A percentile compares a stretch with the other conserved stretches of the same genome.
Conservation (phyloP, 23 tunicate species). For the Halocynthia roretzi region DNA sequence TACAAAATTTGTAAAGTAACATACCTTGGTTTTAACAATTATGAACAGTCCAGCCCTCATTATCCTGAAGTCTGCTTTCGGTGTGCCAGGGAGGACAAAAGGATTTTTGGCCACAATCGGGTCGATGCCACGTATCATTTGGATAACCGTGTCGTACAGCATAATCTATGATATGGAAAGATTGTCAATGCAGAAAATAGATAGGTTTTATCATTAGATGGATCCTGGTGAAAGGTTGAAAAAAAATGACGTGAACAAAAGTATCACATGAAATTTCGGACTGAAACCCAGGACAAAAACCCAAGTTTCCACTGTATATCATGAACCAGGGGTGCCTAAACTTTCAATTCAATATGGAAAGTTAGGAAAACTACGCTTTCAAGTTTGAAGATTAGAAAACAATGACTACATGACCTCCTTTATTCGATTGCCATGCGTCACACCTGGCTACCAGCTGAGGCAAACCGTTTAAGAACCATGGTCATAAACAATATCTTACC, state of each 20-base stretch:
- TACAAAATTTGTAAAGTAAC: not conserved
- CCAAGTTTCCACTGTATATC: too few species aligned
- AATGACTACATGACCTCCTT: too few species aligned
- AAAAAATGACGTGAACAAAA: too few species aligned
- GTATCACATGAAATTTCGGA: too few species aligned
- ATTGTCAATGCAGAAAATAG: not conserved
- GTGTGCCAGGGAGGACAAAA: constrained; percentile 68
- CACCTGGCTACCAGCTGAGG: too few species aligned
- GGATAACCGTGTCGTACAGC: constrained; percentile 74
- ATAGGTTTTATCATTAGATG: not conserved
- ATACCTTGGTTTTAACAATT: constrained; percentile 68
- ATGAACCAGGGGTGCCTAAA: too few species aligned
- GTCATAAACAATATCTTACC: constrained; percentile 23
- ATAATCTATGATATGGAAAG: constrained; percentile 20
- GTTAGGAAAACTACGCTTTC: too few species aligned
- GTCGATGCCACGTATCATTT: constrained; percentile 79
- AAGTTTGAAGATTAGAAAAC: too few species aligned
- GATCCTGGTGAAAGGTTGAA: not conserved
- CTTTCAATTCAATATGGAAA: too few species aligned
- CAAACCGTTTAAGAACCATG: too few species aligned
- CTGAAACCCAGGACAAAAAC: too few species aligned
- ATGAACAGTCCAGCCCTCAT: constrained; percentile 58
- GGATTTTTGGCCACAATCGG: constrained; percentile 70
- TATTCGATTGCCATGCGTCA: too few species aligned
- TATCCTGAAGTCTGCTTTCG: constrained; percentile 63